Base-by-base conservation (phyloP, 2,888 invertebrate species). In the Eulithis prunata region DNA sequence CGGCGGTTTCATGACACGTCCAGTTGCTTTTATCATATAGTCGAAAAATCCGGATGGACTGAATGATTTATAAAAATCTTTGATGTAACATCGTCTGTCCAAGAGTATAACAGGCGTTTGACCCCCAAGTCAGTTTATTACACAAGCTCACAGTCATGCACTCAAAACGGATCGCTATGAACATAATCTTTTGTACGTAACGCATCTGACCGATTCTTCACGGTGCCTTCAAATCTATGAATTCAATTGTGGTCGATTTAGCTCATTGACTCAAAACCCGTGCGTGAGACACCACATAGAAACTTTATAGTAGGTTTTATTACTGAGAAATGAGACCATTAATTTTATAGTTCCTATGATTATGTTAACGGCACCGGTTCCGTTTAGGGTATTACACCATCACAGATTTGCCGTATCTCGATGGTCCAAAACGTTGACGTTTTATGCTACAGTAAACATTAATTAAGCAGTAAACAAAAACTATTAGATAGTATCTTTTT, bases 241-340 rank as follows among this genome's bases (percentile, higher is more conserved):
- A 83, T 81, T 84, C 91, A 91, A 92, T 91, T 92, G 91, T 88
- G 77, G 76, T 78, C 83, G 84, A 88, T 86, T 88, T 86, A 87
- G 82, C 83, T 85, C 86, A 88, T 88, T 90, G 87, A 87, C 79
- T 84, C 83, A 83, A 84, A 87, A 83, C 75, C 81, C 84, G 81
- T 82, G 83, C 85, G 83, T 85, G 87, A 88, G 87, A 85, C 85
- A 84, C 79, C 81, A 80, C 85, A 87, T 88, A 87, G 85, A 87
- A 85, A 81, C 83, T 91, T 91, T 90, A 91, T 89, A 86, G 89
- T 85, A 80, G 78, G 77, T 85, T 91, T 92, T 90, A 91, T 90
- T 87, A 87, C 83, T 78, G 86, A 84, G 87, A 90, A 90, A 91
- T 90, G 88, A 90, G 90, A 83, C 86, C 82, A 85, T 91, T 86